Evolutionary conservation across 2,113 vertebrate species (phyloP), one percentile per base, ranked within the genome.

Genomic region (Sphaerodactylus townsendi): DNA sequence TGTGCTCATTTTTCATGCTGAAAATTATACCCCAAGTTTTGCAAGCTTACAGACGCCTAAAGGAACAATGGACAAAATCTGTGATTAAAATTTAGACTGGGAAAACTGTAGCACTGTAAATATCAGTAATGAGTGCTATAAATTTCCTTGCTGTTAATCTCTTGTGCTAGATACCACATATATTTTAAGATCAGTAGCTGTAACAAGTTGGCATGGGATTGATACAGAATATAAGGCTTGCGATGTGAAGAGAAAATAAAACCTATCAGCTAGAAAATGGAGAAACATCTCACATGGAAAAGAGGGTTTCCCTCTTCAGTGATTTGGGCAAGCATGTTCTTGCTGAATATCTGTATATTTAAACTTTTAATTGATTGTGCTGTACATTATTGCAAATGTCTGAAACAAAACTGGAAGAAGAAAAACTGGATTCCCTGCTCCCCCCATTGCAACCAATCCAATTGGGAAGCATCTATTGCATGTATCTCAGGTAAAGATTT

Each of bases 81-180:
- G n/a, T 68, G 69, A 23, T 91, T 85, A 80, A 87, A 87, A 72
- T 84, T 80, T 71, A 10, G 28, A 1, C 4, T 77, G 72, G 77
- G 69, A 80, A 84, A 74, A 84, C 71, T 68, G 11, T 0, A 71
- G 81, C 0, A 59, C 46, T 66, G 84, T 86, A 90, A 92, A 87
- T 91, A 90, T 89, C 89, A 87, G 82, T 91, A 94, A 92, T 93
- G 86, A 84, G 69, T 19, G 30, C 65, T 82, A n/a, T 65, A 77
- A 86, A 80, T 84, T 41, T 71, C 33, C 35, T 66, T 35, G 30
- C 62, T 11, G 84, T 76, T 65, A 1, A 48, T 83, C 84, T 73
- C 50, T 70, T 11, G 28, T 74, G 48, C 89, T 69, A 69, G 30
- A 79, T 69, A 41, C 65, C 74, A 83, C 2, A 0, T 23, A 5